Base-by-base conservation (phyloP, 2,797 vertebrate species). In the Takifugu ocellatus region DNA sequence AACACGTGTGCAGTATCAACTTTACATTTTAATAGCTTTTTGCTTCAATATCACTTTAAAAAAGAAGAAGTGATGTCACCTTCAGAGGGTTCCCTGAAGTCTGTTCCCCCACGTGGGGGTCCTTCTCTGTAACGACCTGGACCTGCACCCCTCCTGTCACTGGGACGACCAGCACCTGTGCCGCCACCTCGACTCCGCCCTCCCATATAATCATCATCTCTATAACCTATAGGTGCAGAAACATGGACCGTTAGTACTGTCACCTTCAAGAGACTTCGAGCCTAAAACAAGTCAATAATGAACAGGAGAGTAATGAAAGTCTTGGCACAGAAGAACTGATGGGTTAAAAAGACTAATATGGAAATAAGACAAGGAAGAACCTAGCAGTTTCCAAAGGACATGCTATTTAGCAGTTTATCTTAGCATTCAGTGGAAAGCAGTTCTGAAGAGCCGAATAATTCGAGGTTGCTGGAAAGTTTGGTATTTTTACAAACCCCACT, bases 11-110 rank as follows among this genome's bases (percentile, higher is more conserved):
- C 17, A n/a, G 9, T 3, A 43, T 29, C 27, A 29, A 29, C 5
- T 29, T 7, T 16, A n/a, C 42, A 43, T 4, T 43, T 29, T 2
- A 29, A 11, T 11, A 33, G 11, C 33, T 33, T 33, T 33, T 1
- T 11, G 2, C 8, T 5, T 33, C 31, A 33, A 33, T 33, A 7
- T 7, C 5, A 7, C 5, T 9, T 33, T 2, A 46, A 9, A 44
- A n/a, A 33, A 53, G n/a, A 66, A 49, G 15, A 12, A 16, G 25
- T 49, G 47, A 43, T 56, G 14, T 58, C 70, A 98, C 97, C 97
- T 83, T 97, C 97, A 92, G 97, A 94, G 2, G 96, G 96, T 92
- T 99, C 97, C 93, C 95, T 93, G 87, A 98, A 99, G 86, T 99
- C 96, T 86, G 92, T 70, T 78, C 90, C 88, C 5, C 91, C 93